phyloP scores from a whole-genome alignment of 1,140 invertebrate species.

The Odontomachus brunneus region DNA sequence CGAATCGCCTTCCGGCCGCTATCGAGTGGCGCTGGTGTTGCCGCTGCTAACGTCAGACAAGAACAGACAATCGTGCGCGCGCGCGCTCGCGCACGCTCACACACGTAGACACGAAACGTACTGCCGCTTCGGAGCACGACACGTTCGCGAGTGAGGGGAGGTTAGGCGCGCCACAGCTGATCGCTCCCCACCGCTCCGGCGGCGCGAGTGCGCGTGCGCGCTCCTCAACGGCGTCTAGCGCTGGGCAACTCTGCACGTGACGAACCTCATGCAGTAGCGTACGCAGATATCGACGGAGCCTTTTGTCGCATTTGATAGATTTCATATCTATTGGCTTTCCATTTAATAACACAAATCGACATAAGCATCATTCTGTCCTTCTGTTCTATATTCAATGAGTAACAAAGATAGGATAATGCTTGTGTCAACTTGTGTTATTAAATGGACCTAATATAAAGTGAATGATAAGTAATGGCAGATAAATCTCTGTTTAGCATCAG shows the following conservation, averaged over 20 bases:
- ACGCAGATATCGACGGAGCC: background rate
- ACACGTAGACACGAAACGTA: background rate
- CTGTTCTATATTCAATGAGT: no score
- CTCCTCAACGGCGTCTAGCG: background rate
- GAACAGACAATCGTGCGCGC: background rate
- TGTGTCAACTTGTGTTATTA: no score
- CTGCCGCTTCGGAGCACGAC: background rate
- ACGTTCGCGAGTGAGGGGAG: slow-evolving; percentile 15
- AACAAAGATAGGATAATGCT: no score
- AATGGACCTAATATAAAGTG: no score
- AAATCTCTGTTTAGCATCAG: background rate
- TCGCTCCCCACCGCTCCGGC: slow-evolving; percentile 42
- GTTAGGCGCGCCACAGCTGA: slow-evolving; percentile 72
- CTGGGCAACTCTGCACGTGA: background rate
- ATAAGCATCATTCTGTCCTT: no score
- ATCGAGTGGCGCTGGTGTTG: slow-evolving; percentile 74
- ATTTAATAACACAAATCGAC: no score
- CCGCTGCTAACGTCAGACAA: slow-evolving; percentile 5
- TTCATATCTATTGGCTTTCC: no score
- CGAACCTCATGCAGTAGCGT: background rate
- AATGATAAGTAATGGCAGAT: no score
- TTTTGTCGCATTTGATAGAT: no score
- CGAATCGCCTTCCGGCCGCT: slow-evolving; percentile 69
- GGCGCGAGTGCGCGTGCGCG: background rate
- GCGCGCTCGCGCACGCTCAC: slow-evolving; percentile 1